Evolutionary conservation across 92 coral and sea anemone species (phyloP).

Genomic region (Porites cylindrica): DNA sequence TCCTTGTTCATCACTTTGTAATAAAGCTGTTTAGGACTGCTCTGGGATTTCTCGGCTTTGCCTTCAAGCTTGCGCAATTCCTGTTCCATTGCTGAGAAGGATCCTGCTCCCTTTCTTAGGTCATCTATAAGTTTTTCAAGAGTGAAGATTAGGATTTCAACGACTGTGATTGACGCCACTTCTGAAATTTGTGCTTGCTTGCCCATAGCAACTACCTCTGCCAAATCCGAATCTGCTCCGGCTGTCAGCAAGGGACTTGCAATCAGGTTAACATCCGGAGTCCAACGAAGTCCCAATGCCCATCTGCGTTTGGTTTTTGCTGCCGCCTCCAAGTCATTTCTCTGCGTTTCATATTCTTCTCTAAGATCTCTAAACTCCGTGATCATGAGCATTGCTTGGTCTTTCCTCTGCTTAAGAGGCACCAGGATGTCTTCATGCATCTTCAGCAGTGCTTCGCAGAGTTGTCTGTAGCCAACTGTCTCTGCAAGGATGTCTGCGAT

Average conservation of each 20-base stretch:
- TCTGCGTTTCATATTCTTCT: constrained; percentile 47
- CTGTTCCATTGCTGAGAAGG: constrained; percentile 63
- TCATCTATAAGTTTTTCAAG: constrained; percentile 56
- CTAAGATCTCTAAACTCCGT: constrained; percentile 60
- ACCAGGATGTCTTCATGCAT: constrained; percentile 66
- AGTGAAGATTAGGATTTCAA: constrained; percentile 61
- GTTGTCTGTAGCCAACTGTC: constrained; percentile 34
- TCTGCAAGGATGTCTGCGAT: constrained; percentile 65
- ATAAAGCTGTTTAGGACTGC: constrained; percentile 31
- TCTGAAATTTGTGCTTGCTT: constrained; percentile 47
- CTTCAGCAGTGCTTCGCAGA: constrained; percentile 38
- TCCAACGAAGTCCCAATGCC: constrained; percentile 52
- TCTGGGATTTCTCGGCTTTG: constrained; percentile 31
- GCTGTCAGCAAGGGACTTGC: constrained; percentile 48
- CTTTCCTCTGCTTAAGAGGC: constrained; percentile 65
- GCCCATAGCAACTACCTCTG: constrained; percentile 59
- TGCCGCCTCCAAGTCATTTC: constrained; percentile 21
- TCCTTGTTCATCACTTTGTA: not conserved
- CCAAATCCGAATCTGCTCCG: constrained; percentile 52
- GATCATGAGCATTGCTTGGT: constrained; percentile 58
- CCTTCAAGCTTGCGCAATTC: constrained; percentile 53
- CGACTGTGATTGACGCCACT: constrained; percentile 53
- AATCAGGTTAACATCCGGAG: constrained; percentile 7
- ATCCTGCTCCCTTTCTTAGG: constrained; percentile 64
- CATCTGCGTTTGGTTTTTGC: constrained; percentile 40